These are phyloP conservation scores for Physocephala rufipes DNA, from an alignment of 2,888 invertebrate genomes.

Conservation along the genomic window DNA sequence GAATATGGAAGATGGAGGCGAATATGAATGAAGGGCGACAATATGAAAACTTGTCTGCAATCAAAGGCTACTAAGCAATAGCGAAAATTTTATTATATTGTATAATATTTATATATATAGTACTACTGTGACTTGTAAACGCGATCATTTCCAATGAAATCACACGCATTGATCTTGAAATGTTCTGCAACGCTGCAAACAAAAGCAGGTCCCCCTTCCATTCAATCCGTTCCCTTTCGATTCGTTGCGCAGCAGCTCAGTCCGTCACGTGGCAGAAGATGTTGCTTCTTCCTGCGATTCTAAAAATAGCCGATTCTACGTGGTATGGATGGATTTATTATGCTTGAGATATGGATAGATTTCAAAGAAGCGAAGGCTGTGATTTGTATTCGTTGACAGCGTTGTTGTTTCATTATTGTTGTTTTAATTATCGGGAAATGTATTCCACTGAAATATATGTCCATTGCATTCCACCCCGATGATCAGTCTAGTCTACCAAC, in stretches of 20 bases:
- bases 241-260: not conserved
- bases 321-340: conserved; percentile 20
- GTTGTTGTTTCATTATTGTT: conserved; percentile 3
- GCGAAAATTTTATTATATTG: not conserved
- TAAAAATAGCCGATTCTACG: conserved; percentile 18
- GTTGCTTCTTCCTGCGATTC: not conserved
- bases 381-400: conserved; percentile 28
- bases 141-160: conserved; percentile 28
- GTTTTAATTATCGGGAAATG: conserved; percentile 29
- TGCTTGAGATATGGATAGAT: conserved; percentile 31
- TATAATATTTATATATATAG: not conserved
- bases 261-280: conserved; percentile 25
- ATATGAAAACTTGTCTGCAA: conserved; percentile 27
- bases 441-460: not conserved
- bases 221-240: not conserved
- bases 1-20: not conserved
- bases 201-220: conserved; percentile 11
- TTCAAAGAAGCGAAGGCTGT: conserved; percentile 33
- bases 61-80: conserved; percentile 29
- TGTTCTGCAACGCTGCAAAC: not conserved
- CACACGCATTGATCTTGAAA: conserved; percentile 26
- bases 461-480: too few relatives aligned
- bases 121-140: too few relatives aligned
- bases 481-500: too few relatives aligned
- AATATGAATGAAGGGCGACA: not conserved